Conservation (phyloP, 1,140 invertebrate species). For the Zaprionus tsacasi region DNA sequence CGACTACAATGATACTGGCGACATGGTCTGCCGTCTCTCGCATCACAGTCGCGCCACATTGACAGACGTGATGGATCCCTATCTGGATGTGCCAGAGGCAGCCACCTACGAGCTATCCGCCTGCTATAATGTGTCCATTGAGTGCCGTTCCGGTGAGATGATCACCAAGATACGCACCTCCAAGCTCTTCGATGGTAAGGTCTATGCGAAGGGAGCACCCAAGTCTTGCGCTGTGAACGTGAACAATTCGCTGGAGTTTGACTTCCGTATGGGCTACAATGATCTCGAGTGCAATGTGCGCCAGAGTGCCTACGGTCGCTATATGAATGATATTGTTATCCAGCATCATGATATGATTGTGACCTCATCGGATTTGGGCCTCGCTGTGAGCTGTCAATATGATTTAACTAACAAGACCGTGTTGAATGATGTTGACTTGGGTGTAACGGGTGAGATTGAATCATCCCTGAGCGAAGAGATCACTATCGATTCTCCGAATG, state of each 20-base stretch:
- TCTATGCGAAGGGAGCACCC: constrained; percentile 96
- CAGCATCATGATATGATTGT: constrained; percentile 98
- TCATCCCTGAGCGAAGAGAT: constrained; percentile 92
- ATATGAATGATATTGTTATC: constrained; percentile 95
- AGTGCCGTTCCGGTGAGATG: constrained; percentile 96
- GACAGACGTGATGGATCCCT: constrained; percentile 95
- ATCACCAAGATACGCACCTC: constrained; percentile 95
- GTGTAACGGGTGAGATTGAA: constrained; percentile 93
- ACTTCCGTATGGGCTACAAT: constrained; percentile 94
- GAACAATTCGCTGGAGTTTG: constrained; percentile 93
- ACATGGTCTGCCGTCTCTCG: constrained; percentile 95
- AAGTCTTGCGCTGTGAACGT: constrained; percentile 96
- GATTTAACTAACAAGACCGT: constrained; percentile 97
- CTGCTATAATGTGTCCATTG: constrained; percentile 97
- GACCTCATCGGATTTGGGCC: constrained; percentile 95
- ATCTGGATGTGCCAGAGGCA: constrained; percentile 94
- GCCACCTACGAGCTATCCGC: constrained; percentile 96
- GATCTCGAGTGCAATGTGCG: constrained; percentile 96
- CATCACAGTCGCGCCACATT: constrained; percentile 95
- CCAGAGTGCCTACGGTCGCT: constrained; percentile 92
- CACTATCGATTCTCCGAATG: constrained; percentile 95
- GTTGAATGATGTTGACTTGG: constrained; percentile 94
- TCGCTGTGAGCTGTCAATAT: constrained; percentile 97
- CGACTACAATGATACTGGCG: constrained; percentile 96
- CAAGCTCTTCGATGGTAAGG: constrained; percentile 96